Conservation (phyloP, 2,888 invertebrate genomes). For the Lissocephala sabroskyi region DNA sequence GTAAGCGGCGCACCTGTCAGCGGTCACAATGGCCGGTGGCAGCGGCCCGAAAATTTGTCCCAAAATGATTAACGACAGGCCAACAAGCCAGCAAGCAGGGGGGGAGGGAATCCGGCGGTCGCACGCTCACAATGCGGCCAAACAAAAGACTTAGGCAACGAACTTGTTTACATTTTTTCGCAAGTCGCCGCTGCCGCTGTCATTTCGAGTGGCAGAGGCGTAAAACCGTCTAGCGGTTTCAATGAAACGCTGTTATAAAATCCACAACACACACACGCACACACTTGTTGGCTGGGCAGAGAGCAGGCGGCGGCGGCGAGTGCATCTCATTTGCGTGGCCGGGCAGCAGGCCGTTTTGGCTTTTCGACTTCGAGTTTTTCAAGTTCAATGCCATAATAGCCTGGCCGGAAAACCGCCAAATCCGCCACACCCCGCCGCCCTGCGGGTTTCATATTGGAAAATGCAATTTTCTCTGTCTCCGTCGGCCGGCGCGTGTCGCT, state of each 20-base stretch:
- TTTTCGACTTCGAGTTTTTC: constrained; percentile 37
- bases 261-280: constrained; percentile 14
- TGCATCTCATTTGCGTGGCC: constrained; percentile 40
- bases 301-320: constrained; percentile 11
- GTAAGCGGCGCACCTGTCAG: too few relatives aligned
- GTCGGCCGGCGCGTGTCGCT: too few relatives aligned
- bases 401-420: constrained; percentile 45
- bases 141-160: constrained; percentile 63
- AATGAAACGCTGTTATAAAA: constrained; percentile 48
- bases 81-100: constrained; percentile 5
- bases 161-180: constrained; percentile 59
- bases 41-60: too few relatives aligned
- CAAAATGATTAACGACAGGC: not conserved
- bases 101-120: too few relatives aligned
- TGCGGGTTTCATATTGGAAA: too few relatives aligned
- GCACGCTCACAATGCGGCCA: constrained; percentile 21
- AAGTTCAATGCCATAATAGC: constrained; percentile 55
- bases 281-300: not conserved
- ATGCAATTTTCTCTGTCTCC: too few relatives aligned
- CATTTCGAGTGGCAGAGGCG: too few relatives aligned
- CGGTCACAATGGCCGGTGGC: too few relatives aligned
- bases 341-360: not conserved
- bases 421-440: not conserved
- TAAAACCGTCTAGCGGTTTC: too few relatives aligned
- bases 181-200: constrained; percentile 41